Evolutionary conservation across 2,888 invertebrate genomes (phyloP), one percentile per base, ranked within the genome.

Genomic region (Ditula angustiorana): DNA sequence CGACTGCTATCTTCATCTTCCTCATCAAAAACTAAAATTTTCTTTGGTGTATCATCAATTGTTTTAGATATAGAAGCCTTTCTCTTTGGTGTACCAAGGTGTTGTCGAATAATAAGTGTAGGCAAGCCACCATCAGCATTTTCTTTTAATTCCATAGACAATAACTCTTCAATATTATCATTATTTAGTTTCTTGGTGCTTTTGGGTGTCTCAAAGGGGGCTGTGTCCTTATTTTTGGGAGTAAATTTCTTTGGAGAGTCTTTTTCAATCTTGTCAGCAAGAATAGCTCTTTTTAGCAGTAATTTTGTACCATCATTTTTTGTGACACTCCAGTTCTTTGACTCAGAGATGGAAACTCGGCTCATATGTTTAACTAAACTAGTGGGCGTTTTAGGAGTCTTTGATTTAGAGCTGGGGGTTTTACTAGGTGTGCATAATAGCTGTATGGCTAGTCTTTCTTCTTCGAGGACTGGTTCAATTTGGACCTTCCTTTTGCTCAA

Each of bases 221-320:
- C 74, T 58, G 50, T 58, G 10, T 60, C 71, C 24, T 74, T 78
- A 49, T 79, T 83, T 66, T 65, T 74, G 0, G 82, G 82, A 56
- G 85, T 83, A 1, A 59, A 33, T 62, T 85, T 85, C 60, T 83
- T 85, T 1, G 89, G 88, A 1, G 87, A 83, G 35, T 84, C 81
- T 69, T 86, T 91, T 59, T 88, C 91, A 61, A 74, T 86, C 71
- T 86, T 90, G 57, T 92, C 92, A 49, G 89, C 80, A 58, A 92
- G 70, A 52, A 93, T 92, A 23, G 92, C 93, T 75, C 92, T 84
- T 82, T 92, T 93, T 0, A 93, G 77, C 0, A 92, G 71, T 1
- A 93, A 50, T 74, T 93, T 93, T 1, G 92, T 92, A 5, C 89
- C 89, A 75, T 93, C 90, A 73, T 84, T 86, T 74, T 92, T 92